Evolutionary conservation across 2,797 vertebrate species (phyloP), one percentile per base, ranked within the genome.

Genomic region (Pyrocephalus nanus): DNA sequence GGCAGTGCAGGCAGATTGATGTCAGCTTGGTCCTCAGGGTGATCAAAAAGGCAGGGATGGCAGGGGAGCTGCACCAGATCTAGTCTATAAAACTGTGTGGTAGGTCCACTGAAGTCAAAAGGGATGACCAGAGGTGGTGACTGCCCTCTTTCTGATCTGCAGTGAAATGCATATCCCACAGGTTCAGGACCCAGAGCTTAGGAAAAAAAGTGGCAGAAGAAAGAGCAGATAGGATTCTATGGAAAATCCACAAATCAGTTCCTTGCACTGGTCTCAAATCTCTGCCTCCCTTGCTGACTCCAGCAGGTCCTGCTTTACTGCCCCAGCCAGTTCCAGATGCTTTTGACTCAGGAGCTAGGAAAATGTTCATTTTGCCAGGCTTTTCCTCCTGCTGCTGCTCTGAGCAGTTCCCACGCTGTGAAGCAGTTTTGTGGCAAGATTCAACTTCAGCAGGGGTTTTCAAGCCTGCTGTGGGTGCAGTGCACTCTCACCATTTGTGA

Each of bases 271-370:
- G 5, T 62, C 61, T 70, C 10, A 4, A 43, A 55, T 57, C 74
- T 13, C 27, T 48, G 17, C 29, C 76, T 82, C 87, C 82, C 48
- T 55, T 34, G 17, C 53, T 95, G 71, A 12, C 79, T 91, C 90
- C 69, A 91, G 90, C 69, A 90, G 72, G 66, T 95, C 96, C 82
- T 87, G 93, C 72, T 90, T 50, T 96, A 88, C 96, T 83, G 93
- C 91, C 75, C 82, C 82, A 90, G 75, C 93, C 90, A 90, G 91
- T 94, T 95, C 43, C 93, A 80, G 72, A n/a, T 18, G 71, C 48
- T 43, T 95, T 79, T 90, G 80, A 61, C 70, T 86, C 27, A 27
- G 54, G 40, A 96, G 71, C 51, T 81, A 92, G 86, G 92, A 92
- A 93, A 94, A 92, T 84, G 70, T 38, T 88, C 54, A 8, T 92